Evolutionary conservation across 2,888 invertebrate genomes (phyloP).

Genomic region (Lithophane semibrunnea): DNA sequence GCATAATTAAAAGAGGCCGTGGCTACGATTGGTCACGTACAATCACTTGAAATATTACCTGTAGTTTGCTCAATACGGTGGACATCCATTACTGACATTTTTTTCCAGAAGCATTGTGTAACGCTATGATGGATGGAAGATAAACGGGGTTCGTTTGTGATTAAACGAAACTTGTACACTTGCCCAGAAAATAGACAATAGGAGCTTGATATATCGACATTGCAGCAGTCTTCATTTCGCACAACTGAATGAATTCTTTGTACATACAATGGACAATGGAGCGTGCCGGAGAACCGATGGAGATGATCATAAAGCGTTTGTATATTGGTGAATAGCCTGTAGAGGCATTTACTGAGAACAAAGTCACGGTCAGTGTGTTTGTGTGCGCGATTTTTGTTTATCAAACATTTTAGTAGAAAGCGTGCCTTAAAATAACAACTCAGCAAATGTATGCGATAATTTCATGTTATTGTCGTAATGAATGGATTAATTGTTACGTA

Average conservation of each 20-base stretch:
- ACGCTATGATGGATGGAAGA: slow-evolving; percentile 54
- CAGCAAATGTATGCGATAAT: slow-evolving; percentile 37
- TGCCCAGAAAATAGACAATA: slow-evolving; percentile 73
- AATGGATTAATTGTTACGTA: slow-evolving; percentile 11
- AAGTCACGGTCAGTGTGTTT: slow-evolving; percentile 61
- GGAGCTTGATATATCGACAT: slow-evolving; percentile 74
- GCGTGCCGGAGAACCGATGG: slow-evolving; percentile 69
- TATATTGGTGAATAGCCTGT: slow-evolving; percentile 44
- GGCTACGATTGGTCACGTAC: slow-evolving; percentile 75
- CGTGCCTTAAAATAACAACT: slow-evolving; percentile 53
- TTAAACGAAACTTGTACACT: slow-evolving; percentile 46
- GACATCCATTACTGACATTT: slow-evolving; percentile 57
- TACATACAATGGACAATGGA: slow-evolving; percentile 85
- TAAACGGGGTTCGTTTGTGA: slow-evolving; percentile 55
- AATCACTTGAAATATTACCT: slow-evolving; percentile 59
- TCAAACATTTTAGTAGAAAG: slow-evolving; percentile 65
- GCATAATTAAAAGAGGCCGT: slow-evolving; percentile 73
- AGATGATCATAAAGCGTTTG: slow-evolving; percentile 61
- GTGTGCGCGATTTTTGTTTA: slow-evolving; percentile 59
- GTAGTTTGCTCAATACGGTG: slow-evolving; percentile 58
- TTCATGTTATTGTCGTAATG: slow-evolving; percentile 29
- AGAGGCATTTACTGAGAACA: slow-evolving; percentile 52
- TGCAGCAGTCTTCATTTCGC: slow-evolving; percentile 77
- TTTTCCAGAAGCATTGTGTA: slow-evolving; percentile 57
- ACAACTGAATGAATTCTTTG: slow-evolving; percentile 84